Evolutionary conservation across 2,113 vertebrate species (phyloP).

Genomic region (Onychostruthus taczanowskii): DNA sequence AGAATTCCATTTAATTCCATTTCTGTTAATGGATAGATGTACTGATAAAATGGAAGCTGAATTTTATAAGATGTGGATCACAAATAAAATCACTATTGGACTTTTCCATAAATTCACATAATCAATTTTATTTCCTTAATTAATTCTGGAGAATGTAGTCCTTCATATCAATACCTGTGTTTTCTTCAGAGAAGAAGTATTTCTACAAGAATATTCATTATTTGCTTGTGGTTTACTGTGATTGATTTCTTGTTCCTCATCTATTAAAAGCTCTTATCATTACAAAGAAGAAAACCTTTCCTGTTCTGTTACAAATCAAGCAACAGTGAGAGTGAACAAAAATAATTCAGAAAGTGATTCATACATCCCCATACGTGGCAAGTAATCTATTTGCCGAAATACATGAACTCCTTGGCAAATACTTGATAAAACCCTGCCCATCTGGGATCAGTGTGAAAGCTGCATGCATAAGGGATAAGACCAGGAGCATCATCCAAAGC

Average conservation of each 20-base stretch:
- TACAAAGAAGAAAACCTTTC: neutral
- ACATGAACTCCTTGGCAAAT: neutral
- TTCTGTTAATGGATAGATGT: neutral
- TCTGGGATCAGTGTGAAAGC: neutral
- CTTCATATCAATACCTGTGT: neutral
- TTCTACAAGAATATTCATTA: neutral
- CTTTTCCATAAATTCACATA: neutral
- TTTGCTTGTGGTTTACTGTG: neutral
- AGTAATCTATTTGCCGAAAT: neutral
- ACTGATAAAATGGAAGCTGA: neutral
- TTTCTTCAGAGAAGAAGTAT: neutral
- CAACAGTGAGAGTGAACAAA: neutral
- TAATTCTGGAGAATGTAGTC: neutral
- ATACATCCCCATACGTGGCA: neutral
- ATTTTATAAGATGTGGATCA: neutral
- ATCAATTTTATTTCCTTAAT: neutral
- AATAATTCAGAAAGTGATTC: neutral
- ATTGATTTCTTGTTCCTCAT: neutral
- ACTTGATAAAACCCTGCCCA: neutral
- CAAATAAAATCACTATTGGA: neutral
- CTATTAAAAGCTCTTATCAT: neutral
- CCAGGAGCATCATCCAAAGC: neutral
- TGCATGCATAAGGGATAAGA: neutral
- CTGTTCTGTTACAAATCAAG: neutral
- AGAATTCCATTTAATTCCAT: neutral